Conservation (phyloP, 2,113 vertebrate species). For the Bos javanicus region DNA sequence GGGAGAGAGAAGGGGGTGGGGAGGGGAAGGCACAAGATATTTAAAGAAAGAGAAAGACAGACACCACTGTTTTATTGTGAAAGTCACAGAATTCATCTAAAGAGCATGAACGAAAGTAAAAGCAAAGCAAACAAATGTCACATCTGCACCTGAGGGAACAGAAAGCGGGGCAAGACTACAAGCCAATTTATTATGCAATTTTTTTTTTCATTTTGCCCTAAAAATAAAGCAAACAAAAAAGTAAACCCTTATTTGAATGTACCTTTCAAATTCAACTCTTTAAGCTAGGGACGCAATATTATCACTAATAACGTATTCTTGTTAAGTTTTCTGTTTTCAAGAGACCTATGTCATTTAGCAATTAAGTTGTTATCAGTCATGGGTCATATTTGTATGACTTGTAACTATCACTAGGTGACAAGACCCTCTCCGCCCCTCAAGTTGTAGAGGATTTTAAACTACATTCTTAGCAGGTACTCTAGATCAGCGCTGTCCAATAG, state of each 20-base stretch:
- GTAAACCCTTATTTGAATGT: neutral
- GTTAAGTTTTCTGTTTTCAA: neutral
- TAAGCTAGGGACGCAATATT: neutral
- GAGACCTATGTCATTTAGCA: neutral
- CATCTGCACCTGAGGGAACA: neutral
- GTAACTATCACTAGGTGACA: neutral
- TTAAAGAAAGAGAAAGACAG: conserved; percentile 77
- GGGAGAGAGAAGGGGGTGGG: conserved; percentile 47
- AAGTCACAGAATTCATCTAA: conserved; percentile 40
- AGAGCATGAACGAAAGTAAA: neutral
- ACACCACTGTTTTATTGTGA: conserved; percentile 52
- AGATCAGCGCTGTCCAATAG: neutral
- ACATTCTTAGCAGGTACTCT: neutral
- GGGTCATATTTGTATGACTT: neutral
- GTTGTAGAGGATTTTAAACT: neutral
- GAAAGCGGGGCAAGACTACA: neutral
- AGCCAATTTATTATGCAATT: neutral
- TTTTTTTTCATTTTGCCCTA: neutral
- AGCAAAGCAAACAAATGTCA: conserved; percentile 6
- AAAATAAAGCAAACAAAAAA: conserved; percentile 3
- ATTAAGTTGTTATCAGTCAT: neutral
- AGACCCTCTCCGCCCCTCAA: neutral
- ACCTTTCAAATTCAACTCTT: neutral
- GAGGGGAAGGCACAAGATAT: conserved; percentile 75
- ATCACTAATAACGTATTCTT: neutral